phyloP scores from a whole-genome alignment of 2,888 invertebrate species.

The Agonopterix subpropinquella region DNA sequence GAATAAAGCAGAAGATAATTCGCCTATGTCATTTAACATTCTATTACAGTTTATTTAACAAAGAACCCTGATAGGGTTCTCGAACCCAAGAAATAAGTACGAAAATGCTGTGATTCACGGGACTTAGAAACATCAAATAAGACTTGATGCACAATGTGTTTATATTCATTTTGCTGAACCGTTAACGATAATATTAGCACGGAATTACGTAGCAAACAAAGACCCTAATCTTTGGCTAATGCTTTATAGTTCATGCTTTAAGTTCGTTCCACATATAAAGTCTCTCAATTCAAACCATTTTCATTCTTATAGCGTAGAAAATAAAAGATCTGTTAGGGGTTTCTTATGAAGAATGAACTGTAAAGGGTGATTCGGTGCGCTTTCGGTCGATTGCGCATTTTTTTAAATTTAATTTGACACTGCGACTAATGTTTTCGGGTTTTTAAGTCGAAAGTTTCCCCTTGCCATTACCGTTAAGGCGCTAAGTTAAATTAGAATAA shows the following conservation, averaged over 20 bases:
- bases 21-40: slow-evolving; percentile 19
- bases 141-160: slow-evolving; percentile 2
- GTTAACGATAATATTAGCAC: slow-evolving; percentile 30
- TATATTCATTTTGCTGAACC: slow-evolving; percentile 5
- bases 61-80: no score
- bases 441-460: neutral
- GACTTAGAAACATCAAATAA: neutral
- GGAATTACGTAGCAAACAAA: slow-evolving; percentile 24
- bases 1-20: slow-evolving; percentile 16
- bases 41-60: slow-evolving; percentile 9
- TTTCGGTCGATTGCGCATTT: slow-evolving; percentile 44
- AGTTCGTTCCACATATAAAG: slow-evolving; percentile 3
- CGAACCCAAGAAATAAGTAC: no score
- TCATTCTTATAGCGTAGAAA: no score
- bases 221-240: slow-evolving; percentile 46
- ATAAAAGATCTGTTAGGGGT: neutral
- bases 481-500: no score
- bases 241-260: slow-evolving; percentile 31
- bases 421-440: slow-evolving; percentile 11
- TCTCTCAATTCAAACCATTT: no score
- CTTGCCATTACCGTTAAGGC: neutral
- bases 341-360: neutral
- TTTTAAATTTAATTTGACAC: slow-evolving; percentile 35
- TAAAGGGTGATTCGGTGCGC: slow-evolving; percentile 52
- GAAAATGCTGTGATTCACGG: no score